phyloP scores from a whole-genome alignment of 2,113 vertebrate species.

The Crotalus viridis region DNA sequence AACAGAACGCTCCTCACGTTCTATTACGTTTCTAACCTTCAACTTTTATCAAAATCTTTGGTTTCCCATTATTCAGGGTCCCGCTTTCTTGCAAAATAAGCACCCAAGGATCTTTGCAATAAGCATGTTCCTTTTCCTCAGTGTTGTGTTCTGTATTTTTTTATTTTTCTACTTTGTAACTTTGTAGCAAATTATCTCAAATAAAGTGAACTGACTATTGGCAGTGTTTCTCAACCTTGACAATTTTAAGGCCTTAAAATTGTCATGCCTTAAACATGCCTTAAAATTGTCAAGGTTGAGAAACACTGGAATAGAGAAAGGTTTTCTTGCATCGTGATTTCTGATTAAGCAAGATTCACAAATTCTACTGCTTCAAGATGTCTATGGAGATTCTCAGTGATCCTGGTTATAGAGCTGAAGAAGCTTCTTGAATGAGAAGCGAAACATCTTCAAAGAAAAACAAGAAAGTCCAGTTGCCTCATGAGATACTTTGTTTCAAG shows the following conservation, averaged over 20 bases:
- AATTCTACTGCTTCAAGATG: neutral
- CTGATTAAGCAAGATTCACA: neutral
- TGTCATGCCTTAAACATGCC: no score
- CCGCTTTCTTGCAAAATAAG: neutral
- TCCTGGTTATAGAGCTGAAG: no score
- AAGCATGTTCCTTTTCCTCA: neutral
- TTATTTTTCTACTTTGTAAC: neutral
- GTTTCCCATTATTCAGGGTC: neutral
- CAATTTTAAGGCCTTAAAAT: no score
- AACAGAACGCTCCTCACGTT: neutral
- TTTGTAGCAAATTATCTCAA: neutral
- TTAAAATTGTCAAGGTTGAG: no score
- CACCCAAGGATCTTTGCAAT: neutral
- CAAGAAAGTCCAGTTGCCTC: no score
- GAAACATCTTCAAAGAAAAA: no score
- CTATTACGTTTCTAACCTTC: neutral
- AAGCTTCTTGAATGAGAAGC: no score
- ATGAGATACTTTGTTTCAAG: neutral
- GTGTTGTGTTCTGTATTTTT: neutral
- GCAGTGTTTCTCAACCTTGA: no score
- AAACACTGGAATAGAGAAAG: neutral
- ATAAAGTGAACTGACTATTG: neutral
- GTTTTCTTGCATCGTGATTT: neutral
- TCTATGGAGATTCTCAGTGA: no score
- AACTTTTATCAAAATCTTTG: neutral